Base-by-base conservation (phyloP, 2,113 vertebrate species). In the Silurus asotus region DNA sequence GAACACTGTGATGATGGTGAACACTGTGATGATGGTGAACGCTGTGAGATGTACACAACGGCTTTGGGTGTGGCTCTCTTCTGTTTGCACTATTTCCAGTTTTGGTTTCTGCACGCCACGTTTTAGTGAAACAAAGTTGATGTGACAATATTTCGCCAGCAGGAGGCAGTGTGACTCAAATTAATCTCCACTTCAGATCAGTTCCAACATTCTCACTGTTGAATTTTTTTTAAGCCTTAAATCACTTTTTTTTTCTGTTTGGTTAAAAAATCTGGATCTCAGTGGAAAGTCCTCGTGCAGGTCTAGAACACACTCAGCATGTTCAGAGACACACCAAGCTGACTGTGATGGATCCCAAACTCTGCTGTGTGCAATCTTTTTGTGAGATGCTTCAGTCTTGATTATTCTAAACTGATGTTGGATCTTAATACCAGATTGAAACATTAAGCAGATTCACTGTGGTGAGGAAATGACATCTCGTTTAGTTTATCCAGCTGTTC, bases 101-200 rank as follows among this genome's bases (percentile, higher is more conserved):
- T 86, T 86, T 59, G 55, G 28, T 80, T 81, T 86, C 55, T 19
- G 19, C 56, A 81, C 53, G 69, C 49, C 4, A 61, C 3, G 19
- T 78, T 78, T 65, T 25, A 48, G 14, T 25, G 28, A 65, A 78
- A 23, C 37, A 37, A 19, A 45, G 20, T 25, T n/a, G 8, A 48
- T 15, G 6, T 51, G n/a, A 15, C 17, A 45, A 14, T 15, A 20
- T 58, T 23, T 13, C 17, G 37, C 62, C 84, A 85, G 49, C n/a
- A 85, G 84, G 67, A 75, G 61, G 84, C 75, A 67, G 28, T 79
- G 49, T 55, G 62, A 85, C 49, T 76, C 25, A 78, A 53, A 67
- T 17, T 56, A 65, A 28, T 55, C n/a, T 53, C 4, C 5, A 76
- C 8, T 1, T 55, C 28, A 53, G 13, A 65, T 23, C 37, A 14